Conservation (phyloP, 2,888 invertebrate genomes). For the Perizoma affinitatum region DNA sequence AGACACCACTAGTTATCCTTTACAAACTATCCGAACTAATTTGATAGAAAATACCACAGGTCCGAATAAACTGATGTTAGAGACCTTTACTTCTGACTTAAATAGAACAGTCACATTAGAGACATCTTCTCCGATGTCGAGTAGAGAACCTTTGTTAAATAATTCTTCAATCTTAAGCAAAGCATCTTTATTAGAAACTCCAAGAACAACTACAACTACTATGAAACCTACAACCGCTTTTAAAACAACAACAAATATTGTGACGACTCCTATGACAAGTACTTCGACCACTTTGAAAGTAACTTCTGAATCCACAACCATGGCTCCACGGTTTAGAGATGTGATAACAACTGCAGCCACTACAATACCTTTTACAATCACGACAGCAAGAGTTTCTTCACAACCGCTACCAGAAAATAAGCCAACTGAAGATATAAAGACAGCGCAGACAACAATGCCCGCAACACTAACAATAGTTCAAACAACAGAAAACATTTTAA, state of each 20-base stretch:
- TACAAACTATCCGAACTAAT: constrained; percentile 23
- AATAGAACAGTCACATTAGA: constrained; percentile 7
- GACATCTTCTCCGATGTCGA: constrained; percentile 6
- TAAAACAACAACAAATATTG: constrained; percentile 1
- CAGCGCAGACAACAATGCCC: background rate
- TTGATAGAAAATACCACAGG: constrained; percentile 15
- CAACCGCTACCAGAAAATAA: constrained; percentile 14
- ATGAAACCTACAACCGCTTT: constrained; percentile 14
- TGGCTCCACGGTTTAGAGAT: background rate
- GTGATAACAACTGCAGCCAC: constrained; percentile 10
- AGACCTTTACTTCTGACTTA: constrained; percentile 1
- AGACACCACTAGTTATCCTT: constrained; percentile 17
- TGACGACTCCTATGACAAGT: background rate
- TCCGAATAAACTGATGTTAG: constrained; percentile 3
- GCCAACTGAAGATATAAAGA: constrained; percentile 2
- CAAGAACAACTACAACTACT: constrained; percentile 14
- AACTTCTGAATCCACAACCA: background rate
- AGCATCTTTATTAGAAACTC: constrained; percentile 10
- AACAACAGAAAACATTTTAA: constrained; percentile 17
- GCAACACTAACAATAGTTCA: no score
- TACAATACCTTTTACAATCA: constrained; percentile 19
- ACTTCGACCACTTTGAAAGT: constrained; percentile 4
- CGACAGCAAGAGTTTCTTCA: constrained; percentile 29
- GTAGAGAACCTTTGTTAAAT: constrained; percentile 4
- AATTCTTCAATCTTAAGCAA: constrained; percentile 4